A percentile compares a stretch with the other conserved stretches of the same genome.
These are phyloP conservation scores for Poeciliopsis turneri DNA, from an alignment of 2,797 vertebrate genomes.

Conservation along the genomic window DNA sequence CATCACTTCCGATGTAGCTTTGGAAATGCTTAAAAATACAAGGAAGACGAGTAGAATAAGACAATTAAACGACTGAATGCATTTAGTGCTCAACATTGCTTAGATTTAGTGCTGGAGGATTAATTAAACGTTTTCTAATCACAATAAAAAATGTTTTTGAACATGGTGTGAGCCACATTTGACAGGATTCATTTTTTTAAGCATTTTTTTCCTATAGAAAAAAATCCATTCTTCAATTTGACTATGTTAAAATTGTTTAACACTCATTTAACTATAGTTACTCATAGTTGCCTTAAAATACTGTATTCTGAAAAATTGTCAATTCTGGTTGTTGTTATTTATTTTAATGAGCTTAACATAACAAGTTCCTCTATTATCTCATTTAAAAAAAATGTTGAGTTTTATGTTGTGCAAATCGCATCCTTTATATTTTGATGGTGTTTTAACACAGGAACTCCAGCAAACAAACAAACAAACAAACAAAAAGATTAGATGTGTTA, in stretches of 20 bases:
- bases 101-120: not conserved
- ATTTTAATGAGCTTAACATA: constrained; percentile 26
- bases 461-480: not conserved
- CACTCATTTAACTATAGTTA: too few species aligned
- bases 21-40: not conserved
- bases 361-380: too few species aligned
- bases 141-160: not conserved
- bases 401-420: too few species aligned
- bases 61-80: not conserved
- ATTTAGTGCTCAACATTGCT: not conserved
- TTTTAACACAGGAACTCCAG: not conserved
- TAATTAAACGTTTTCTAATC: not conserved
- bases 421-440: not conserved
- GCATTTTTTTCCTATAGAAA: not conserved
- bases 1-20: not conserved
- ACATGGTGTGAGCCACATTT: not conserved
- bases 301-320: not conserved
- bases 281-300: not conserved
- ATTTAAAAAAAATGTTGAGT: too few species aligned
- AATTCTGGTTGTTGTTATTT: constrained; percentile 13
- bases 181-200: not conserved
- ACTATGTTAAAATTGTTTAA: too few species aligned
- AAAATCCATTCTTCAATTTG: not conserved
- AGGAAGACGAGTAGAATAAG: not conserved
- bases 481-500: not conserved